phyloP scores from a whole-genome alignment of 2,888 invertebrate species.

The Griposia aprilina region DNA sequence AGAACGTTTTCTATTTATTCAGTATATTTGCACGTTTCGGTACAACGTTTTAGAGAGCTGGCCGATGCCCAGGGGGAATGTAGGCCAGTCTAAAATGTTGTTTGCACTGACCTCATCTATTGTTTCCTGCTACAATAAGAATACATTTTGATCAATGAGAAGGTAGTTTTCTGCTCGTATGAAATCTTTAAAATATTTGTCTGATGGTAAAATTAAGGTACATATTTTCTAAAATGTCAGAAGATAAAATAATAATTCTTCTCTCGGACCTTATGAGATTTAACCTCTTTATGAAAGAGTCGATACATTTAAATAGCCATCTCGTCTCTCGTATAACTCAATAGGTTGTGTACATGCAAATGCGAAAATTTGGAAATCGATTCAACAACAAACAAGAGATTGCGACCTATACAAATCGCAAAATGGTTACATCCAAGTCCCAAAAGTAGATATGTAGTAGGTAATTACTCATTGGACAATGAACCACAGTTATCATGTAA shows the following conservation, averaged over 20 bases:
- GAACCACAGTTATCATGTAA: background rate
- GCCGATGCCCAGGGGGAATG: conserved; percentile 49
- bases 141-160: conserved; percentile 57
- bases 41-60: conserved; percentile 52
- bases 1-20: conserved; percentile 48
- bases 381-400: background rate
- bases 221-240: background rate
- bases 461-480: background rate
- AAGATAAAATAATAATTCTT: background rate
- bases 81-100: conserved; percentile 61
- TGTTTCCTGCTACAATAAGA: conserved; percentile 57
- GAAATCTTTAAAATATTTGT: conserved; percentile 6
- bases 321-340: background rate
- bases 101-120: conserved; percentile 59
- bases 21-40: conserved; percentile 45
- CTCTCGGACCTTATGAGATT: background rate
- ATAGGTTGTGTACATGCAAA: background rate
- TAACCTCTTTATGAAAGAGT: background rate
- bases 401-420: background rate
- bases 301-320: background rate
- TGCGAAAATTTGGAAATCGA: background rate
- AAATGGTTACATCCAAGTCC: background rate
- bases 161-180: conserved; percentile 28
- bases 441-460: background rate
- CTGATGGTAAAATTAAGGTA: background rate